A percentile compares a stretch with the other conserved stretches of the same genome.
These are phyloP conservation scores for Harmothoe impar DNA, from an alignment of 2,888 invertebrate species.

Conservation along the genomic window DNA sequence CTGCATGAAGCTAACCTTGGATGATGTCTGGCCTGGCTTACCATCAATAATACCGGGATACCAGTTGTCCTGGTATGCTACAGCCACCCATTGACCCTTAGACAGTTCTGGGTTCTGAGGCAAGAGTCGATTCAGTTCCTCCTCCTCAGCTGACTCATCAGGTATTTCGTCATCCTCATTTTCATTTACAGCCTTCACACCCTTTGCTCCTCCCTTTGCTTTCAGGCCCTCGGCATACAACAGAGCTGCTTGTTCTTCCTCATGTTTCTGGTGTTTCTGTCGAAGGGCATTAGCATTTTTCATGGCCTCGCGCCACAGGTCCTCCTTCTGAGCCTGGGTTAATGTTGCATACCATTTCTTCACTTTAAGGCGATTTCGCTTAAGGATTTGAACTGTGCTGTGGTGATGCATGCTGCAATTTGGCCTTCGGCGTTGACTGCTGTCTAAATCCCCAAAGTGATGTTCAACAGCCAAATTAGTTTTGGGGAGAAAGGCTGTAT, in stretches of 20 bases:
- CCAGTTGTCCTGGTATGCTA: background rate
- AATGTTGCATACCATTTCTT: too few species aligned
- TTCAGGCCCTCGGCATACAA: background rate
- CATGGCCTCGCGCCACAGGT: background rate
- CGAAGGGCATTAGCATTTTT: background rate
- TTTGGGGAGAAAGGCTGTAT: constrained; percentile 66
- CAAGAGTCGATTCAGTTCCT: background rate
- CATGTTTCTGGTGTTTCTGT: background rate
- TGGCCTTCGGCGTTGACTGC: constrained; percentile 68
- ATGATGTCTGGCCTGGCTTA: too few species aligned
- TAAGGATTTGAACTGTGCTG: too few species aligned
- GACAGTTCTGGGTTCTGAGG: background rate
- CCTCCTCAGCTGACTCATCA: background rate
- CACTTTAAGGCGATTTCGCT: too few species aligned
- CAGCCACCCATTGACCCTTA: background rate
- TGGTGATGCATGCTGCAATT: constrained; percentile 68
- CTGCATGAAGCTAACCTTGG: too few species aligned
- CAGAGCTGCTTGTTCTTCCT: background rate
- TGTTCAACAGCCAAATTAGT: constrained; percentile 71
- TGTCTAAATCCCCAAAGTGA: constrained; percentile 71
- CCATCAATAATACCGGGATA: background rate
- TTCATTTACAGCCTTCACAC: too few species aligned
- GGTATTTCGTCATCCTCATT: background rate
- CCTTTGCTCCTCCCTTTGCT: background rate
- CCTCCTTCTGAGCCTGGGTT: too few species aligned